phyloP scores from a whole-genome alignment of 1,140 invertebrate genomes.

The Parapsyche elsis region DNA sequence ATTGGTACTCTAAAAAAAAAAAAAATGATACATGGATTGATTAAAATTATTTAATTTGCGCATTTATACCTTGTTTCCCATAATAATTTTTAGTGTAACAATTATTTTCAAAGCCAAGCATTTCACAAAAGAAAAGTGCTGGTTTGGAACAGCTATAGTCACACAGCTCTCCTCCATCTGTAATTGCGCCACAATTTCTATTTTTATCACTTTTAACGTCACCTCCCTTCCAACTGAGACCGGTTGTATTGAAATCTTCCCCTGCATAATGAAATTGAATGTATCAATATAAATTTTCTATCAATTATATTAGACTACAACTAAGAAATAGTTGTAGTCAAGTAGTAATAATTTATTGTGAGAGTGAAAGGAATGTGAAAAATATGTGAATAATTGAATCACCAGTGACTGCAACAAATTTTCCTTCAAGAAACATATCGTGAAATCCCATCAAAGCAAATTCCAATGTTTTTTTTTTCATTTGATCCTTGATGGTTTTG shows the following conservation, averaged over 20 bases:
- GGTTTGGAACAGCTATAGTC: neutral
- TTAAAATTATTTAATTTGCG: neutral
- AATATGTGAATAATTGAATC: neutral
- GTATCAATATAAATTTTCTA: neutral
- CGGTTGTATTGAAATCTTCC: neutral
- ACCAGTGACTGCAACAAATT: constrained; percentile 35
- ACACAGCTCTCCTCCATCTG: neutral
- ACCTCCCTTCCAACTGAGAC: neutral
- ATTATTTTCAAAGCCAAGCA: neutral
- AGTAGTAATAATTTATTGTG: too few relatives aligned
- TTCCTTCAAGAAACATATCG: constrained; percentile 22
- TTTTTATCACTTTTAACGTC: neutral
- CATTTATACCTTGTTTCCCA: neutral
- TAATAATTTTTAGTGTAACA: too few relatives aligned
- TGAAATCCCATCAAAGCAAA: constrained; percentile 31
- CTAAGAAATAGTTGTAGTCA: too few relatives aligned
- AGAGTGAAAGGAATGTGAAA: too few relatives aligned
- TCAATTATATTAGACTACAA: neutral
- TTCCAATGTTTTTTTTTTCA: neutral
- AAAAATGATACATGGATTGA: neutral
- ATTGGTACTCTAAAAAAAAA: neutral
- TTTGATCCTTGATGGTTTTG: neutral
- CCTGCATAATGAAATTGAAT: neutral
- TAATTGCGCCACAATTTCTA: constrained; percentile 37
- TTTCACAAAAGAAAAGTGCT: neutral